Percentiles rank a stretch among this genome's conserved stretches.
phyloP scores from a whole-genome alignment of 2,888 invertebrate genomes.

The Gonocerus acuteangulatus region DNA sequence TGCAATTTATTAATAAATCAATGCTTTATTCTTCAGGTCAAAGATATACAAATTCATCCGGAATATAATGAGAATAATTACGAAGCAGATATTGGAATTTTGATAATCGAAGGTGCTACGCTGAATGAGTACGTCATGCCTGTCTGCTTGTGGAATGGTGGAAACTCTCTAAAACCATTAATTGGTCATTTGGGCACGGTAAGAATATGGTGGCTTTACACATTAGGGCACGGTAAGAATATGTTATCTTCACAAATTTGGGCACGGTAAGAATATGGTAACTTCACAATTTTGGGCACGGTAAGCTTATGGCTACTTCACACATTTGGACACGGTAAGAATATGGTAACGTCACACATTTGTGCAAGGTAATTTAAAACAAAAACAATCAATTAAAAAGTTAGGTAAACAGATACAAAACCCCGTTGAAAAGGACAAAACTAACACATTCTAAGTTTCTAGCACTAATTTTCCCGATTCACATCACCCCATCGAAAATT shows the following conservation, averaged over 20 bases:
- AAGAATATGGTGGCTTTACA: too few species aligned
- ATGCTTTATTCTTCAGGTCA: slow-evolving; percentile 19
- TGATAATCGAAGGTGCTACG: slow-evolving; percentile 38
- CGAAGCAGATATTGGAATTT: slow-evolving; percentile 41
- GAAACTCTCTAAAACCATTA: slow-evolving; percentile 27
- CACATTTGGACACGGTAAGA: slow-evolving; percentile 31
- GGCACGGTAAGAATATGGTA: slow-evolving; percentile 34
- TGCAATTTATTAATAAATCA: too few species aligned
- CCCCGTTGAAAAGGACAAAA: too few species aligned
- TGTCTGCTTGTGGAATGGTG: slow-evolving; percentile 40
- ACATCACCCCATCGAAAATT: too few species aligned
- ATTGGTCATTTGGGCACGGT: slow-evolving; percentile 35
- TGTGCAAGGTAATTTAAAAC: neutral
- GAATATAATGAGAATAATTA: slow-evolving; percentile 36
- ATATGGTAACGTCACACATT: too few species aligned
- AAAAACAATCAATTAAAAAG: too few species aligned
- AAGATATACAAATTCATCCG: slow-evolving; percentile 34
- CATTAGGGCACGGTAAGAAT: neutral
- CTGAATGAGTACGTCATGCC: slow-evolving; percentile 40
- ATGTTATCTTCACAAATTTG: slow-evolving; percentile 2
- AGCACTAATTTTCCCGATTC: too few species aligned
- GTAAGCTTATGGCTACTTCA: neutral
- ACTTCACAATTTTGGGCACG: too few species aligned
- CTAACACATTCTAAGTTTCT: too few species aligned
- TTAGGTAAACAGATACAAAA: too few species aligned